Percentiles rank a stretch among this genome's conserved stretches.
Evolutionary conservation across 2,113 vertebrate species (phyloP).

Genomic region (Piaya cayana): DNA sequence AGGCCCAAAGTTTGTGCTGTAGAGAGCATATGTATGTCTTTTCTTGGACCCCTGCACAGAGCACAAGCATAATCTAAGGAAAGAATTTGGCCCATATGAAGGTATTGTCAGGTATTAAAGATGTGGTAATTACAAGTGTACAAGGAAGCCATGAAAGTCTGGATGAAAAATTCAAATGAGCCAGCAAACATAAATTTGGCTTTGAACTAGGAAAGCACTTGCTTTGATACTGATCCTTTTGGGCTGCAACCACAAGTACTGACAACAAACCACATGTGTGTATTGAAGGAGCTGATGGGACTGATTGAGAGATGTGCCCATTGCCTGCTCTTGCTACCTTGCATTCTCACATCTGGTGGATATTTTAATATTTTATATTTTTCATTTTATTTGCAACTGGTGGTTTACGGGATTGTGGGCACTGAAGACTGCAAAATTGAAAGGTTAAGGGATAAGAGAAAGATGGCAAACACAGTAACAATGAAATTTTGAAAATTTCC

Average conservation of each 20-base stretch:
- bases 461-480: not conserved
- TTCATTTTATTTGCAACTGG: not conserved
- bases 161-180: slow-evolving; percentile 68
- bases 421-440: not conserved
- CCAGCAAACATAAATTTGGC: slow-evolving; percentile 70
- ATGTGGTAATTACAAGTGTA: slow-evolving; percentile 68
- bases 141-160: slow-evolving; percentile 65
- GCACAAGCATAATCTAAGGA: slow-evolving; percentile 45
- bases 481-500: slow-evolving; percentile 14
- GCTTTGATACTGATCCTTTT: slow-evolving; percentile 70
- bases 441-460: not conserved
- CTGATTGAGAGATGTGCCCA: slow-evolving; percentile 29
- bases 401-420: not conserved
- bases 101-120: slow-evolving; percentile 68
- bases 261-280: slow-evolving; percentile 64
- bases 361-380: not conserved
- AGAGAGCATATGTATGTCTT: slow-evolving; percentile 53
- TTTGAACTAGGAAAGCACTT: slow-evolving; percentile 66
- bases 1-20: slow-evolving; percentile 47
- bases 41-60: slow-evolving; percentile 50
- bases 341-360: not conserved
- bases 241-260: slow-evolving; percentile 60
- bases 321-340: not conserved
- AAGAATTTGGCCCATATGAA: slow-evolving; percentile 65
- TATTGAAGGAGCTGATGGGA: slow-evolving; percentile 8